Conservation (phyloP, 2,113 vertebrate species). For the Peromyscus polionotus region DNA sequence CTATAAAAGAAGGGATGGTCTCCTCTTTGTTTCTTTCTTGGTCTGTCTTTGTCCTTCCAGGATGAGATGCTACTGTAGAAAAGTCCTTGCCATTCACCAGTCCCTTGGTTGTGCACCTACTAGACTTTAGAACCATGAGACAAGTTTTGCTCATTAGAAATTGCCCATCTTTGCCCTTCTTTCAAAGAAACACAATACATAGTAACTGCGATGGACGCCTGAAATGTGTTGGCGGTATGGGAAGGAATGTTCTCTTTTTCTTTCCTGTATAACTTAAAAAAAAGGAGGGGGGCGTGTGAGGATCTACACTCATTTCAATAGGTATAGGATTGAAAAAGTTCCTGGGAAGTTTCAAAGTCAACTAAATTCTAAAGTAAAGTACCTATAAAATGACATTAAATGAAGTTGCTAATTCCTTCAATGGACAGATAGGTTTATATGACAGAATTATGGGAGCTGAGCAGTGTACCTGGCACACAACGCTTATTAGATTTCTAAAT, state of each 20-base stretch:
- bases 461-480: not conserved
- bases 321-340: not conserved
- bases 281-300: no score
- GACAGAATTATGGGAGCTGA: not conserved
- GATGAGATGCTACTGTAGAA: not conserved
- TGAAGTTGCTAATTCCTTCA: not conserved
- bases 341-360: constrained; percentile 16
- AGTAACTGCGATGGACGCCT: not conserved
- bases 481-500: not conserved
- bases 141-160: not conserved
- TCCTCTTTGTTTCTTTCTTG: not conserved
- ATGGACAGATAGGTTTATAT: not conserved
- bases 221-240: not conserved
- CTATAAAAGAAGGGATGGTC: no score
- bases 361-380: not conserved
- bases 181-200: not conserved
- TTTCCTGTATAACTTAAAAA: not conserved
- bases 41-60: not conserved
- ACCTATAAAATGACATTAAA: not conserved
- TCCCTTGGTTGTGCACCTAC: not conserved
- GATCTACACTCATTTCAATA: not conserved
- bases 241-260: not conserved
- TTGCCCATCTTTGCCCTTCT: not conserved
- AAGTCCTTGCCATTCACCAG: not conserved
- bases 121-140: not conserved